Evolutionary conservation across 2,797 vertebrate genomes (phyloP).

Genomic region (Lophura swinhoii): DNA sequence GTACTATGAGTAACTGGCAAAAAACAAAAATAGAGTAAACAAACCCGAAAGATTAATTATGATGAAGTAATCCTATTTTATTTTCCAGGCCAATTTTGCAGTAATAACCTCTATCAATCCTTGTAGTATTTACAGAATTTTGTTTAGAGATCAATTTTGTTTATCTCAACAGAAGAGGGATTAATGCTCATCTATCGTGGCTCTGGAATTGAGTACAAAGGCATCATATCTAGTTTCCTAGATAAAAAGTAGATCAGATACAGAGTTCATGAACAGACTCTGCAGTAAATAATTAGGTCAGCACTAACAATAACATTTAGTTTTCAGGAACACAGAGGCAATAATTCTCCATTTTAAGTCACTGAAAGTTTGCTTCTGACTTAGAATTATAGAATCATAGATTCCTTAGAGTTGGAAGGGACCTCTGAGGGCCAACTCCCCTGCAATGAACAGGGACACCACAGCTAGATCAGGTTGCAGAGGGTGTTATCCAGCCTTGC

Average conservation of each 20-base stretch:
- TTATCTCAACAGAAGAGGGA: slow-evolving; percentile 56
- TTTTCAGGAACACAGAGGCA: slow-evolving; percentile 13
- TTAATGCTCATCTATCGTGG: slow-evolving; percentile 45
- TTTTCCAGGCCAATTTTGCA: slow-evolving; percentile 42
- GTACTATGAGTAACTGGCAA: slow-evolving; percentile 21
- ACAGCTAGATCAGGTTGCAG: too few species aligned
- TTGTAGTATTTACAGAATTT: slow-evolving; percentile 58
- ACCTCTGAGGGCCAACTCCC: too few species aligned
- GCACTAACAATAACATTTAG: background rate
- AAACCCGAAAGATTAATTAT: slow-evolving; percentile 30
- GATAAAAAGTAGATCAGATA: slow-evolving; percentile 41
- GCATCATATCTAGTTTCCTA: background rate
- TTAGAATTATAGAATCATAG: background rate
- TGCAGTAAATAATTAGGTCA: slow-evolving; percentile 48
- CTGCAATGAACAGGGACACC: too few species aligned
- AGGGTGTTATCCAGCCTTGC: too few species aligned
- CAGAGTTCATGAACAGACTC: slow-evolving; percentile 40
- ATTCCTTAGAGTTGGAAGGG: too few species aligned
- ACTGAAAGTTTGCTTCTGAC: background rate
- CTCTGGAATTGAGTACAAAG: slow-evolving; percentile 54
- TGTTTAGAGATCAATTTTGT: slow-evolving; percentile 56
- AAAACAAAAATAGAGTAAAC: background rate
- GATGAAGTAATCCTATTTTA: slow-evolving; percentile 45
- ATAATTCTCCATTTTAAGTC: slow-evolving; percentile 4
- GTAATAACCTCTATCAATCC: slow-evolving; percentile 26